Evolutionary conservation across 2,113 vertebrate genomes (phyloP).

Genomic region (Tenebrosternarchus preto): DNA sequence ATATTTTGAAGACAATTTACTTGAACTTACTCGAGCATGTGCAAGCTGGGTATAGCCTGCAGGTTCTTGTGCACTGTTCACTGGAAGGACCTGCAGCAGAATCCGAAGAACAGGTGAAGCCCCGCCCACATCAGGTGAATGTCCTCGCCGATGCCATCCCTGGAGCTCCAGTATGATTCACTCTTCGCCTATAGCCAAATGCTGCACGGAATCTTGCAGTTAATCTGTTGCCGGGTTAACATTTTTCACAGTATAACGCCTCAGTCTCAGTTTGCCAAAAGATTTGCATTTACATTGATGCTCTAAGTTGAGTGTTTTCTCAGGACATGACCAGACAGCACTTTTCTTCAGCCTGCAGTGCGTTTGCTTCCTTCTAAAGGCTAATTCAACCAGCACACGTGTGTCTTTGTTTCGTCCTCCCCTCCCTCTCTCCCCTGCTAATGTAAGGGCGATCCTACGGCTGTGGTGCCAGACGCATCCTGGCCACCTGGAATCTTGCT

Average conservation of each 20-base stretch:
- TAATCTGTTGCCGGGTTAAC: background rate
- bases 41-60: background rate
- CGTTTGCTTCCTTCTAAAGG: background rate
- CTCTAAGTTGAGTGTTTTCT: too few relatives aligned
- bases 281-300: constrained; percentile 1
- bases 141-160: background rate
- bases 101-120: constrained; percentile 1
- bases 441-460: constrained; percentile 6
- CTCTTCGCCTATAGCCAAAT: background rate
- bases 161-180: background rate
- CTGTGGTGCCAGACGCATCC: background rate
- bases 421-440: background rate
- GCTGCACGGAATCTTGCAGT: constrained; percentile 1
- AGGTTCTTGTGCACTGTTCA: background rate
- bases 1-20: constrained; percentile 4
- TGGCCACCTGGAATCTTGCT: constrained; percentile 60
- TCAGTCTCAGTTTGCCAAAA: background rate
- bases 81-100: background rate
- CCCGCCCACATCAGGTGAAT: background rate
- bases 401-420: background rate
- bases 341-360: background rate
- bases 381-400: constrained; percentile 9
- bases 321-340: background rate
- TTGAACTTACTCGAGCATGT: background rate
- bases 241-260: background rate